Conservation (phyloP, 2,888 invertebrate genomes). For the Aproaerema taeniolella region DNA sequence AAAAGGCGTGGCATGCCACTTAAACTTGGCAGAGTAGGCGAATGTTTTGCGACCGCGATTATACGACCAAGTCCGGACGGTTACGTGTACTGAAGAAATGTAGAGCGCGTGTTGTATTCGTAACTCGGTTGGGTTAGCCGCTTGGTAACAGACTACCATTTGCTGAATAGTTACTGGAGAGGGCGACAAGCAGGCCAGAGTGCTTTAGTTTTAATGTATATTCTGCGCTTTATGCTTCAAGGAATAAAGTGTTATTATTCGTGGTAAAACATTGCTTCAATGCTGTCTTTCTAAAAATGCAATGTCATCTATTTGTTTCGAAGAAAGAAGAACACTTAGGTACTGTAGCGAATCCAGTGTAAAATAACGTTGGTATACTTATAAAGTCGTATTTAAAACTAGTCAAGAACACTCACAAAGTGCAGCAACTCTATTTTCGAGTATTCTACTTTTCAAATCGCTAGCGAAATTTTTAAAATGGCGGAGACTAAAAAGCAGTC, state of each 20-base stretch:
- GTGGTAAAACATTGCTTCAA: background rate
- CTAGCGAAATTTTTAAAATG: too few species aligned
- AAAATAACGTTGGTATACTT: too few species aligned
- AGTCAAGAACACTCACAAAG: too few species aligned
- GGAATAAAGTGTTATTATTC: background rate
- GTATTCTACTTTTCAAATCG: too few species aligned
- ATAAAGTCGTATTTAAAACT: too few species aligned
- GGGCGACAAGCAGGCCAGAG: conserved; percentile 6
- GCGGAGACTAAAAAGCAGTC: too few species aligned
- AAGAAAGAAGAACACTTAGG: too few species aligned
- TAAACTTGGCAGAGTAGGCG: background rate
- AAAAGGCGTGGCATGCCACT: background rate
- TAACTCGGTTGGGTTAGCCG: background rate
- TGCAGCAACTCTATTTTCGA: too few species aligned
- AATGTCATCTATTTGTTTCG: too few species aligned
- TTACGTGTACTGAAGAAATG: background rate
- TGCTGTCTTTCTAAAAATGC: too few species aligned
- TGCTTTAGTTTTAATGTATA: background rate
- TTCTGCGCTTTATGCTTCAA: background rate
- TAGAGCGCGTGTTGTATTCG: background rate
- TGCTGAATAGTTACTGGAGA: background rate
- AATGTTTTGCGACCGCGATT: background rate
- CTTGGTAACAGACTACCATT: conserved; percentile 1
- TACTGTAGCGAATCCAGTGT: too few species aligned
- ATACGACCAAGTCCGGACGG: background rate